Percentiles rank a stretch among this genome's conserved stretches.
These are phyloP conservation scores for Halictus ligatus DNA, from an alignment of 2,888 invertebrate genomes.

Conservation along the genomic window DNA sequence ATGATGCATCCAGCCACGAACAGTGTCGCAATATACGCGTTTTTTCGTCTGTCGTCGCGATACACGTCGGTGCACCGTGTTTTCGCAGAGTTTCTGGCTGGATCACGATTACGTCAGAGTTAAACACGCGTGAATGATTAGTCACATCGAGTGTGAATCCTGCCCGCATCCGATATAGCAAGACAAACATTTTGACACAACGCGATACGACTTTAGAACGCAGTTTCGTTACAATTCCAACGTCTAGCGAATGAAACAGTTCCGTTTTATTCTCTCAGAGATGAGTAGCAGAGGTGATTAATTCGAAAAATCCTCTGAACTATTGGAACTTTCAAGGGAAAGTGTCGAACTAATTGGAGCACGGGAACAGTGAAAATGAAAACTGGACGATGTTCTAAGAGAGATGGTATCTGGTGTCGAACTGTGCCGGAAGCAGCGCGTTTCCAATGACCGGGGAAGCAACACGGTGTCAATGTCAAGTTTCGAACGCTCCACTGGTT, in stretches of 20 bases:
- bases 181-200: background rate
- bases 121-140: slow-evolving; percentile 3
- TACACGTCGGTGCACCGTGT: slow-evolving; percentile 15
- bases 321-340: background rate
- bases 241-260: background rate
- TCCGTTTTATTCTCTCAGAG: background rate
- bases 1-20: slow-evolving; percentile 1
- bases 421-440: background rate
- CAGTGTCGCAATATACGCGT: slow-evolving; percentile 30
- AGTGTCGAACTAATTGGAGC: background rate
- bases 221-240: background rate
- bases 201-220: background rate
- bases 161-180: background rate
- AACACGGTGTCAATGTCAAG: slow-evolving; percentile 55
- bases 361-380: background rate
- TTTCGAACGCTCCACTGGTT: slow-evolving; percentile 30
- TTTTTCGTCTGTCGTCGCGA: background rate
- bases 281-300: background rate
- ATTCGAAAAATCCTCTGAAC: background rate
- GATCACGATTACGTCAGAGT: slow-evolving; percentile 31
- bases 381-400: background rate
- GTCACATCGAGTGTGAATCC: background rate
- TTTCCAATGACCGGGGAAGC: slow-evolving; percentile 23
- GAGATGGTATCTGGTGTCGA: background rate
- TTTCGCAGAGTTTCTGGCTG: slow-evolving; percentile 10